A percentile compares a stretch with the other conserved stretches of the same genome.
Conservation (phyloP, 2,888 invertebrate genomes). For the Plagiodera versicolora region DNA sequence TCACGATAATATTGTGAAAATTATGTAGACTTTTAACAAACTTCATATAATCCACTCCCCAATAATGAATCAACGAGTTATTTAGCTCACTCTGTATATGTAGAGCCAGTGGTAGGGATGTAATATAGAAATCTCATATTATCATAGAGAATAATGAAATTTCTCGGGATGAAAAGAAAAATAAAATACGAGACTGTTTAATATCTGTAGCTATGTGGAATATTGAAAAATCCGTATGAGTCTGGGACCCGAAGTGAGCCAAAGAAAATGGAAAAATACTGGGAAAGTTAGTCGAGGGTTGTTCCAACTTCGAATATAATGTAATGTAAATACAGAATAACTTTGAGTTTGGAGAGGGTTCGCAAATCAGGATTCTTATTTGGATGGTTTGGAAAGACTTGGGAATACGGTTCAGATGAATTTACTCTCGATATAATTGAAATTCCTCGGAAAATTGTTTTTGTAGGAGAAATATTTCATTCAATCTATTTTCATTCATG, state of each 20-base stretch:
- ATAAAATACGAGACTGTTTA: constrained; percentile 48
- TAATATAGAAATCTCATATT: too few relatives aligned
- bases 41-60: too few relatives aligned
- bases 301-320: constrained; percentile 38
- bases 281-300: constrained; percentile 40
- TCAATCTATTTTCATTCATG: too few relatives aligned
- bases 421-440: not conserved
- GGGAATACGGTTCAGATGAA: not conserved
- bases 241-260: constrained; percentile 33
- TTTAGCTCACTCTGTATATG: too few relatives aligned
- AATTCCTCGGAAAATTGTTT: not conserved
- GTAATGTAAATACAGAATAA: constrained; percentile 48
- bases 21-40: too few relatives aligned
- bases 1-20: too few relatives aligned
- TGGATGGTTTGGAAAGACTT: not conserved
- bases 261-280: constrained; percentile 46
- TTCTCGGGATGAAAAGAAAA: constrained; percentile 51
- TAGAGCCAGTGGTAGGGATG: too few relatives aligned
- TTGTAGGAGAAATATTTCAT: too few relatives aligned
- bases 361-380: constrained; percentile 41
- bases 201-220: constrained; percentile 51
- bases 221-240: constrained; percentile 52
- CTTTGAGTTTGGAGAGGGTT: constrained; percentile 42
- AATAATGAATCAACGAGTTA: too few relatives aligned
- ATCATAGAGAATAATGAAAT: constrained; percentile 48